These are phyloP conservation scores for Sarcophaga peregrina DNA, from an alignment of 1,140 invertebrate genomes.

Conservation along the genomic window DNA sequence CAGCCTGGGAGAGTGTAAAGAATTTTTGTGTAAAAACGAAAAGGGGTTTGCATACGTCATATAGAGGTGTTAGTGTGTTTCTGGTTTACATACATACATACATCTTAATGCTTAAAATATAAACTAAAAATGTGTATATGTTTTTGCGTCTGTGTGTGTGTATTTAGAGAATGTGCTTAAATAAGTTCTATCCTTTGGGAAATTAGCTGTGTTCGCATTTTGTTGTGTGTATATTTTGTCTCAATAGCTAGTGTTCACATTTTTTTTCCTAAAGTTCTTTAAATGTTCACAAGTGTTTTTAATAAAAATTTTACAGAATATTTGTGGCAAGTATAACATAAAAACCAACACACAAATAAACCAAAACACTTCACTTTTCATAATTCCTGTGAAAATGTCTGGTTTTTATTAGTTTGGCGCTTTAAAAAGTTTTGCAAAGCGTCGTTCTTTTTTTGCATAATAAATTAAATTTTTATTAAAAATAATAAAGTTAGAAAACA, in stretches of 20 bases:
- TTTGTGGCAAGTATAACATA: neutral
- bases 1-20: too few species aligned
- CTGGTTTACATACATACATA: too few species aligned
- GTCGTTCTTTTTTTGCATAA: neutral
- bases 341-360: neutral
- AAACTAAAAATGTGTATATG: neutral
- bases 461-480: neutral
- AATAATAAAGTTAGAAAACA: neutral
- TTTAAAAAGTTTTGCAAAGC: neutral
- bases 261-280: neutral
- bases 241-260: neutral
- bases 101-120: neutral
- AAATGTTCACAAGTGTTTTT: conserved; percentile 36
- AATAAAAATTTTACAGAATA: conserved; percentile 14
- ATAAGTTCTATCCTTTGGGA: conserved; percentile 30
- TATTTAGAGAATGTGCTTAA: neutral
- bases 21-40: too few species aligned
- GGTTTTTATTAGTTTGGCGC: neutral
- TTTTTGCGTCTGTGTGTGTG: neutral
- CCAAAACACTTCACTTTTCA: neutral
- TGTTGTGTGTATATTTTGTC: neutral
- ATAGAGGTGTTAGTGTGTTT: too few species aligned
- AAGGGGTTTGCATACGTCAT: too few species aligned
- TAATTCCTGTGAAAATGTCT: conserved; percentile 8
- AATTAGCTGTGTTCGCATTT: conserved; percentile 28